Percentiles rank a stretch among this genome's conserved stretches.
Evolutionary conservation across 2,113 vertebrate genomes (phyloP).

Genomic region (Pygoscelis antarcticus): DNA sequence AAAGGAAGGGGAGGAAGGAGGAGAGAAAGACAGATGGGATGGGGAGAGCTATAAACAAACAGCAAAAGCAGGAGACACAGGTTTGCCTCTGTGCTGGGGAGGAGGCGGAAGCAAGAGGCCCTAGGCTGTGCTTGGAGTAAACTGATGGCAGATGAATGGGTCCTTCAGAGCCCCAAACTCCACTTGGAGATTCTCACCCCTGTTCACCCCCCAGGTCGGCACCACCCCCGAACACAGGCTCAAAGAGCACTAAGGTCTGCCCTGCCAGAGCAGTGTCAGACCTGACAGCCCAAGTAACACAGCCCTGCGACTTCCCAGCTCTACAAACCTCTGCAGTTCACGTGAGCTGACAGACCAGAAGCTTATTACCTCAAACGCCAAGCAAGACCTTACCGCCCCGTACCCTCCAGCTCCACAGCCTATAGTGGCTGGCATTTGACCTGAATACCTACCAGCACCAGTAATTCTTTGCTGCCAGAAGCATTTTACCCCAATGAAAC

Average conservation of each 20-base stretch:
- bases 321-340: not conserved
- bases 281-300: not conserved
- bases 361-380: not conserved
- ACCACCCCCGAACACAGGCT: not conserved
- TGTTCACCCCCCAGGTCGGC: not conserved
- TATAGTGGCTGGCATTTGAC: not conserved
- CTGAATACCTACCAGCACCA: not conserved
- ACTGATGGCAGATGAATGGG: not conserved
- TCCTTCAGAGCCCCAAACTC: not conserved
- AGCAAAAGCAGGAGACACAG: conserved; percentile 44
- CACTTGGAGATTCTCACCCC: not conserved
- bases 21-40: conserved; percentile 61
- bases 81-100: not conserved
- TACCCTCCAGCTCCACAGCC: not conserved
- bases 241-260: not conserved
- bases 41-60: conserved; percentile 67
- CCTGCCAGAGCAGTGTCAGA: not conserved
- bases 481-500: not conserved
- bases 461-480: not conserved
- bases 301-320: not conserved
- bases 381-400: not conserved
- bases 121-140: not conserved
- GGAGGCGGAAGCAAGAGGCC: not conserved
- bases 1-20: conserved; percentile 46
- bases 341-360: not conserved